Conservation (phyloP, 2,888 invertebrate genomes). For the Blomia tropicalis region DNA sequence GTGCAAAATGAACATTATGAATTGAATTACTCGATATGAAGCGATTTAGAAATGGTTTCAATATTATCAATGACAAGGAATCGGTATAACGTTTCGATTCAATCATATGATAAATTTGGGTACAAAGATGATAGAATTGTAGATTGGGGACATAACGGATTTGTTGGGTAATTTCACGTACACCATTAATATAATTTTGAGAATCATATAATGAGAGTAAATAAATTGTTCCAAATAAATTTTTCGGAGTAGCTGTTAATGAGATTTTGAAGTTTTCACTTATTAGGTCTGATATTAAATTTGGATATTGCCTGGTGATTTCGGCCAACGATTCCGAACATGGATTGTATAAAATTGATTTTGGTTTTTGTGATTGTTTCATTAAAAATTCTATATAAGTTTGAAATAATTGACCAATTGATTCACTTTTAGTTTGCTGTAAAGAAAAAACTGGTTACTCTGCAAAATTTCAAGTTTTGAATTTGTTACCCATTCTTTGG, state of each 20-base stretch:
- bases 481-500: not conserved
- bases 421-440: not conserved
- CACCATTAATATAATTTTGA: not conserved
- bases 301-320: not conserved
- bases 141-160: not conserved
- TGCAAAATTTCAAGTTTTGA: too few species aligned
- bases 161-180: not conserved
- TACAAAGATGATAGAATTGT: conserved; percentile 5
- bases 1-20: conserved; percentile 26
- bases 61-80: conserved; percentile 17
- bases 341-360: too few species aligned
- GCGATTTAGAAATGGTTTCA: conserved; percentile 23
- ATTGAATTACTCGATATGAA: conserved; percentile 26
- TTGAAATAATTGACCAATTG: not conserved
- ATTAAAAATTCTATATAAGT: not conserved
- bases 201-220: not conserved
- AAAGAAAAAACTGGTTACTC: not conserved
- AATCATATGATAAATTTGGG: not conserved
- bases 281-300: too few species aligned
- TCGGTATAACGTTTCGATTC: conserved; percentile 1
- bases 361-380: not conserved
- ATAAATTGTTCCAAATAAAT: not conserved
- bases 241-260: not conserved
- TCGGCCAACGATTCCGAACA: not conserved
- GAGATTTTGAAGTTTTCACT: not conserved